These are phyloP conservation scores for Pherbina coryleti DNA, from an alignment of 2,888 invertebrate species.

Conservation along the genomic window DNA sequence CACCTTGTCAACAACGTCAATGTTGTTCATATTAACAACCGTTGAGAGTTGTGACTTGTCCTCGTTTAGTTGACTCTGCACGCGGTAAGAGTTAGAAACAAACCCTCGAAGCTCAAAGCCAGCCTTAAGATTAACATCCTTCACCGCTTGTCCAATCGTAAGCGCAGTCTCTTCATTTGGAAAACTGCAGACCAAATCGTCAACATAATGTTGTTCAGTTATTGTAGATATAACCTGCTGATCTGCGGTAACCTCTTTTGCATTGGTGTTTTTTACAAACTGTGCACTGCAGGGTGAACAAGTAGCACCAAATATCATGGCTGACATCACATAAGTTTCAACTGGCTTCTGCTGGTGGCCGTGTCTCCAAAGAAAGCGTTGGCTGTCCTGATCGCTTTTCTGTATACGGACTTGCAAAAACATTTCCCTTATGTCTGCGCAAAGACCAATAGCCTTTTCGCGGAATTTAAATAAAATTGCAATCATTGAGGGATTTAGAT, in stretches of 20 bases:
- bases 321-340: constrained; percentile 40
- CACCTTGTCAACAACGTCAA: constrained; percentile 1
- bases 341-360: constrained; percentile 24
- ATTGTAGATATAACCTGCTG: constrained; percentile 26
- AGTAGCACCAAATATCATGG: constrained; percentile 46
- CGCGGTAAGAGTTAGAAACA: constrained; percentile 41
- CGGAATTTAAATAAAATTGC: background rate
- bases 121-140: constrained; percentile 37
- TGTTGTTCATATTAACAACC: background rate
- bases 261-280: constrained; percentile 41
- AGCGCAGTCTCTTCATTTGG: constrained; percentile 41
- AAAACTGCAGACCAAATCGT: constrained; percentile 44
- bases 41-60: background rate
- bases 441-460: constrained; percentile 24
- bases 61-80: background rate
- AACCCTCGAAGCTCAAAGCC: constrained; percentile 44
- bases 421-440: constrained; percentile 43
- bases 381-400: constrained; percentile 40
- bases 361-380: constrained; percentile 44
- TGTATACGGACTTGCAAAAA: constrained; percentile 39
- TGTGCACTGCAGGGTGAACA: constrained; percentile 42
- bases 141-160: constrained; percentile 37
- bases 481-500: constrained; percentile 37
- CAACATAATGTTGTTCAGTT: constrained; percentile 44
- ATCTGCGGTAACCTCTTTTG: constrained; percentile 6